phyloP scores from a whole-genome alignment of 2,113 vertebrate genomes.

The Colistium nudipinnis region DNA sequence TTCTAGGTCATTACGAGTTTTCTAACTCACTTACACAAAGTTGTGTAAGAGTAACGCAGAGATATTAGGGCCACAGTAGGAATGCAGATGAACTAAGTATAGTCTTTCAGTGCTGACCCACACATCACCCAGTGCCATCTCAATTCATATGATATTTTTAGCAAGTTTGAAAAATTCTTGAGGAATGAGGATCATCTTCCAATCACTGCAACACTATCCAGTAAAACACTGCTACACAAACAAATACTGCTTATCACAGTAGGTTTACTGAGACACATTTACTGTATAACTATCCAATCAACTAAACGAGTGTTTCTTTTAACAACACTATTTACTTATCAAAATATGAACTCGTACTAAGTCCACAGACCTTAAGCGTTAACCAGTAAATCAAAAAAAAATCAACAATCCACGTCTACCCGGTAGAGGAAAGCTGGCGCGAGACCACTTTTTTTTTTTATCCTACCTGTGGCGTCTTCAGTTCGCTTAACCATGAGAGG shows the following conservation, averaged over 20 bases:
- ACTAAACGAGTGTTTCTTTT: no score
- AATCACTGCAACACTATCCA: background rate
- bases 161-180: conserved; percentile 20
- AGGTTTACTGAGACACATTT: background rate
- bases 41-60: conserved; percentile 63
- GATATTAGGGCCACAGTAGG: conserved; percentile 39
- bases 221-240: background rate
- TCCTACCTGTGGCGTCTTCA: no score
- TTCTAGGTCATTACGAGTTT: conserved; percentile 53
- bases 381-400: no score
- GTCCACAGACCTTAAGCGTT: no score
- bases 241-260: background rate
- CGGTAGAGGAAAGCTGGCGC: no score
- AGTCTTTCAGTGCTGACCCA: conserved; percentile 42
- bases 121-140: conserved; percentile 49
- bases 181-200: background rate
- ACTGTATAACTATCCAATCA: no score
- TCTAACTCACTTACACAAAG: conserved; percentile 47
- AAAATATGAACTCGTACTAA: no score
- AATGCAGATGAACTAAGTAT: conserved; percentile 65
- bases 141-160: conserved; percentile 40
- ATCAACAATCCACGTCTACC: no score
- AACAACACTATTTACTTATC: no score
- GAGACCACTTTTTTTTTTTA: no score
- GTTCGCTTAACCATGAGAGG: no score